A percentile compares a stretch with the other conserved stretches of the same genome.
These are phyloP conservation scores for Psilanteris sp. DNA, from an alignment of 1,140 invertebrate genomes.

Conservation along the genomic window DNA sequence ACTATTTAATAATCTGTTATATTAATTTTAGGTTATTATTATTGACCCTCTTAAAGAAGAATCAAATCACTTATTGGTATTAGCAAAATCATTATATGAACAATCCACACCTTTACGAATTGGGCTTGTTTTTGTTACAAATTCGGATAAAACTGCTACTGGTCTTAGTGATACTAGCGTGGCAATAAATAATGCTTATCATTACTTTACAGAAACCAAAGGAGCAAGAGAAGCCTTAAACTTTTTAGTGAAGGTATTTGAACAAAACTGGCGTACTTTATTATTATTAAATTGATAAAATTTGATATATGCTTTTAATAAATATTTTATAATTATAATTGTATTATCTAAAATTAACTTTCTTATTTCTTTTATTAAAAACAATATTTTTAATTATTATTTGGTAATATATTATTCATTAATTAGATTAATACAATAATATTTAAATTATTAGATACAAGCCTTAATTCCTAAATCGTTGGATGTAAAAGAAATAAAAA, in stretches of 20 bases:
- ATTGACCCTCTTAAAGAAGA: slow-evolving; percentile 90
- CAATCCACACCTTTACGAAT: slow-evolving; percentile 93
- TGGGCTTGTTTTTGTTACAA: slow-evolving; percentile 93
- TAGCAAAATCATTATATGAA: slow-evolving; percentile 94
- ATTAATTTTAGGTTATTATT: slow-evolving; percentile 84
- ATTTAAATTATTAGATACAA: neutral
- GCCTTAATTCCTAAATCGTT: too few species aligned
- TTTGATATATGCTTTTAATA: too few species aligned
- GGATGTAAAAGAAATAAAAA: slow-evolving; percentile 84
- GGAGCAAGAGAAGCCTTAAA: slow-evolving; percentile 86
- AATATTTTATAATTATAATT: too few species aligned
- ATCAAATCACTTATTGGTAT: slow-evolving; percentile 87
- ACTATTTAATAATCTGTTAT: too few species aligned
- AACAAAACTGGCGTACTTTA: neutral
- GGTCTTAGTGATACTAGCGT: slow-evolving; percentile 88
- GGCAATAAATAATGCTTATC: slow-evolving; percentile 94
- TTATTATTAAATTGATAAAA: too few species aligned
- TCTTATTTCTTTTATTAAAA: too few species aligned
- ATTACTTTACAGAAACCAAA: slow-evolving; percentile 92
- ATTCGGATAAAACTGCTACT: slow-evolving; percentile 81
- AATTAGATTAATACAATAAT: too few species aligned
- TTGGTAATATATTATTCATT: too few species aligned
- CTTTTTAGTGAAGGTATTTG: slow-evolving; percentile 89
- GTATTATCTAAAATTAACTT: too few species aligned
- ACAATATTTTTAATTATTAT: too few species aligned